Evolutionary conservation across 2,888 invertebrate species (phyloP), one percentile per base, ranked within the genome.

Genomic region (Meteorus cinctellus): DNA sequence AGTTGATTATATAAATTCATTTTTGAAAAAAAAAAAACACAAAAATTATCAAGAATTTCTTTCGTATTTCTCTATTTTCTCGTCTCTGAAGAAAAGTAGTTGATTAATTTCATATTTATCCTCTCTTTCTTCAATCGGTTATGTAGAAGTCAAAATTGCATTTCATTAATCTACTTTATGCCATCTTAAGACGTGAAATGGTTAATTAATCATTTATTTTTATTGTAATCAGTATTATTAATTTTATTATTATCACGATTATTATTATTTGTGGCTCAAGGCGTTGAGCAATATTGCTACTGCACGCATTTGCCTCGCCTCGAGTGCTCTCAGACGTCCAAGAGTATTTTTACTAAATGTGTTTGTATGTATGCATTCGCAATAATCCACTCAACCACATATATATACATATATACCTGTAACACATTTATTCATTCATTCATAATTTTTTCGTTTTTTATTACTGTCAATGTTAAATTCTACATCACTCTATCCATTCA

Each of bases 161-260:
- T 81, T 82, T 82, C 82, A 83, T 86, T 83, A 84, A 83, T 84
- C 80, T 81, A 76, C 75, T 77, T 81, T 79, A 77, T 80, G 74
- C 73, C 69, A 81, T 81, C 83, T 79, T 82, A 79, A 74, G 81
- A 82, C 81, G 83, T 82, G 80, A 83, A 84, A 82, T 82, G 79
- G 81, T 84, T 86, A 87, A 88, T 88, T 87, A 86, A 87, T 85
- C 85, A 84, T 10, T 84, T 85, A 85, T 87, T 87, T 85, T 83
- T 86, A 85, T 87, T 86, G 87, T 86, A 87, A 85, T 41, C 12
- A 8, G 41, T 55, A 55, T 55, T 55, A 55, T 55, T 67, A 31
- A 45, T 66, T 68, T 81, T 82, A 82, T 81, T 77, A 81, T 79
- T 48, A 79, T 81, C 80, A 80, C 82, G 74, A 80, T 65, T 19